phyloP scores from a whole-genome alignment of 2,888 invertebrate genomes.

The Herminia tarsipennalis region DNA sequence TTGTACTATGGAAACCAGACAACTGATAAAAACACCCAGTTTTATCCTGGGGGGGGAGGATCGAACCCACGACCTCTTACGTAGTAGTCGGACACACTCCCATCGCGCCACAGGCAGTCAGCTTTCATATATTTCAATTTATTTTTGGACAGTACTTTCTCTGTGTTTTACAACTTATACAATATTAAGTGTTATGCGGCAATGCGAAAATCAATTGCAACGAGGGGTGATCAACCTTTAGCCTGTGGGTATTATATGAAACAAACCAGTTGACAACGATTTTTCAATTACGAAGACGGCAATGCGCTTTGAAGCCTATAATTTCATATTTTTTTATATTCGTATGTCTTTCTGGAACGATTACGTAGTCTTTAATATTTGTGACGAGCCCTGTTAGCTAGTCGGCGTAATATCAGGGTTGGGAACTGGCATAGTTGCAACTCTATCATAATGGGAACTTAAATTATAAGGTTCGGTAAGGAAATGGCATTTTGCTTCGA shows the following conservation, averaged over 20 bases:
- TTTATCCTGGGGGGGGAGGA: too few species aligned
- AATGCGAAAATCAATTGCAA: slow-evolving; percentile 52
- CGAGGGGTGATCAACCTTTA: slow-evolving; percentile 60
- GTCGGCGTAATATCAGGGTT: slow-evolving; percentile 31
- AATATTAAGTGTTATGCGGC: slow-evolving; percentile 19
- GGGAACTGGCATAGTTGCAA: slow-evolving; percentile 8
- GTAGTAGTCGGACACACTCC: too few species aligned
- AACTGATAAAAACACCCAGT: too few species aligned
- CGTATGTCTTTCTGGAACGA: slow-evolving; percentile 35
- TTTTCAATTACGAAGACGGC: slow-evolving; percentile 61
- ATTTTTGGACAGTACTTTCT: too few species aligned
- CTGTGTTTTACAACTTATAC: neutral
- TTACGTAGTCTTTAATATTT: slow-evolving; percentile 33
- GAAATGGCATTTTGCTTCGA: neutral
- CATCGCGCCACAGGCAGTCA: too few species aligned
- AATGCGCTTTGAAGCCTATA: slow-evolving; percentile 51
- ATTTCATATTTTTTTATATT: slow-evolving; percentile 60
- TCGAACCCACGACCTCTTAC: too few species aligned
- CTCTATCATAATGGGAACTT: neutral
- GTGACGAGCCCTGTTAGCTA: slow-evolving; percentile 23
- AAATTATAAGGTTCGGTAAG: neutral
- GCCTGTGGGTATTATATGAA: slow-evolving; percentile 58
- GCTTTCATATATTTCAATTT: neutral
- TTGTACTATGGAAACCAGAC: too few species aligned
- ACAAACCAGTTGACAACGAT: slow-evolving; percentile 42